These are phyloP conservation scores for Drosophila mayri DNA, from an alignment of 1,140 invertebrate species.

Conservation along the genomic window DNA sequence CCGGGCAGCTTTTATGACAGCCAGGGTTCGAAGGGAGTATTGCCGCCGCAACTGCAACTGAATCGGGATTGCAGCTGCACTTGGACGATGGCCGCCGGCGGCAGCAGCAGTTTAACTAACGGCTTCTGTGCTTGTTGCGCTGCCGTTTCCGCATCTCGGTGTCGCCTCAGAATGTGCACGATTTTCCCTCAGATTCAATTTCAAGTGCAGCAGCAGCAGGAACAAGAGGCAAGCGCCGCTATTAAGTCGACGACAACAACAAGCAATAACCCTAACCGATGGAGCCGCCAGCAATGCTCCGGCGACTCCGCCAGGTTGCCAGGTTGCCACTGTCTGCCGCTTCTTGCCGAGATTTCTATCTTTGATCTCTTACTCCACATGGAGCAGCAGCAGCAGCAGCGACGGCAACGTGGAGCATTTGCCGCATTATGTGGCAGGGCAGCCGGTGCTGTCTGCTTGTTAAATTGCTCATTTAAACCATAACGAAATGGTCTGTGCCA, in stretches of 20 bases:
- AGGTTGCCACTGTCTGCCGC: slow-evolving; percentile 79
- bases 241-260: slow-evolving; percentile 82
- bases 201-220: slow-evolving; percentile 72
- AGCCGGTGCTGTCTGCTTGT: slow-evolving; percentile 73
- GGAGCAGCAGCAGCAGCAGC: slow-evolving; percentile 47
- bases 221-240: slow-evolving; percentile 75
- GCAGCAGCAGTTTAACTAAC: slow-evolving; percentile 76
- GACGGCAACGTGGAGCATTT: slow-evolving; percentile 33
- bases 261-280: slow-evolving; percentile 80
- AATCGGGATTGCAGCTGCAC: slow-evolving; percentile 62
- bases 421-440: slow-evolving; percentile 57
- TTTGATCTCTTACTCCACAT: slow-evolving; percentile 82
- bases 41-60: slow-evolving; percentile 35
- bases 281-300: slow-evolving; percentile 55
- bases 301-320: slow-evolving; percentile 58
- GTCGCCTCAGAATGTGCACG: slow-evolving; percentile 82
- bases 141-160: slow-evolving; percentile 81
- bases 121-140: slow-evolving; percentile 82
- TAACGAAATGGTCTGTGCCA: slow-evolving; percentile 69
- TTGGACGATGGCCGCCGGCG: slow-evolving; percentile 63
- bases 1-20: slow-evolving; percentile 78
- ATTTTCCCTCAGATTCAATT: slow-evolving; percentile 82
- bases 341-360: slow-evolving; percentile 82
- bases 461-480: slow-evolving; percentile 82
- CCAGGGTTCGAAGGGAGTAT: slow-evolving; percentile 61